Conservation (phyloP, 2,797 vertebrate species). For the Pelodytes ibericus region DNA sequence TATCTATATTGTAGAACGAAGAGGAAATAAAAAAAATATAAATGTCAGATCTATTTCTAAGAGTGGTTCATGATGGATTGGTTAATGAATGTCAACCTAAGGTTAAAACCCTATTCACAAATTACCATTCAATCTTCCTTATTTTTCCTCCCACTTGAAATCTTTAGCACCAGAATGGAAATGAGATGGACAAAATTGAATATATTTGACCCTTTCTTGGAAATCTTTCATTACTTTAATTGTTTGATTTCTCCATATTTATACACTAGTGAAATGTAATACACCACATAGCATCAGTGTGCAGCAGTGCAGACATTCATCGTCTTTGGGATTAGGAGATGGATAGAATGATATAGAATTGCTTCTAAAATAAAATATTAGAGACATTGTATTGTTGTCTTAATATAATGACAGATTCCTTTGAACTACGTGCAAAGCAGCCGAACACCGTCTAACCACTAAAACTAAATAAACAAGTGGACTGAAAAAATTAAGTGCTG, state of each 20-base stretch:
- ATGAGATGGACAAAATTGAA: conserved; percentile 21
- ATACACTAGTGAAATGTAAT: no score
- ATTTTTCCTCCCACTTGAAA: background rate
- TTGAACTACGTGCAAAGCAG: no score
- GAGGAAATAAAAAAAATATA: background rate
- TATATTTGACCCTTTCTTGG: background rate
- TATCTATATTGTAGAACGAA: background rate
- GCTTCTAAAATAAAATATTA: no score
- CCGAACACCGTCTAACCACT: no score
- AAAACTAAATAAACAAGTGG: no score
- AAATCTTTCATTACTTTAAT: background rate
- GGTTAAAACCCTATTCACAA: conserved; percentile 8
- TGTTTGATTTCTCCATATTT: conserved; percentile 11
- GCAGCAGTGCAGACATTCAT: no score
- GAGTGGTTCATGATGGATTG: background rate
- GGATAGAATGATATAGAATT: no score
- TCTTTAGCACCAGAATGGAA: conserved; percentile 20
- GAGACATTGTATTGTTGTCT: no score
- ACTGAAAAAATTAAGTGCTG: no score
- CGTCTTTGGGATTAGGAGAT: no score
- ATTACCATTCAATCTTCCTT: conserved; percentile 5
- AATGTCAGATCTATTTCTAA: background rate
- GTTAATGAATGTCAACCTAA: background rate
- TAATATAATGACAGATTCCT: no score
- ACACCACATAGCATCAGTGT: no score